phyloP scores from a whole-genome alignment of 2,113 vertebrate species.

The Elephantulus edwardii region DNA sequence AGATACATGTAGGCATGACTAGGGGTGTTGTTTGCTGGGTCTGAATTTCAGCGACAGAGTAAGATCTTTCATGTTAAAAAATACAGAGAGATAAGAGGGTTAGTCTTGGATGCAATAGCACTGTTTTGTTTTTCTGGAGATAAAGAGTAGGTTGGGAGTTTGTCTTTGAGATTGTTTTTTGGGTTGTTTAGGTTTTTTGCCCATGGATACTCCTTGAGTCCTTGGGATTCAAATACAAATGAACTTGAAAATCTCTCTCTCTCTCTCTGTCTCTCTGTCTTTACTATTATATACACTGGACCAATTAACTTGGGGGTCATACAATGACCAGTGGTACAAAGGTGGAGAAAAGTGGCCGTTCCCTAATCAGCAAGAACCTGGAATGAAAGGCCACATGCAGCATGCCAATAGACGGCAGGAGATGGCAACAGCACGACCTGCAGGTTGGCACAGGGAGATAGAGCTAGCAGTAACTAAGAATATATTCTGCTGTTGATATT shows the following conservation, averaged over 20 bases:
- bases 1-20: neutral
- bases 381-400: neutral
- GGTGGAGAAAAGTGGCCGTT: neutral
- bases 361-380: neutral
- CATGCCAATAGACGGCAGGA: neutral
- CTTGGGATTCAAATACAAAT: constrained; percentile 4
- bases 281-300: neutral
- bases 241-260: neutral
- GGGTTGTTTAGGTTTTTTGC: no score
- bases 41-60: neutral
- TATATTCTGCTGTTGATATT: constrained; percentile 38
- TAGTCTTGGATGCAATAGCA: neutral
- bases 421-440: neutral
- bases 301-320: neutral
- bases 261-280: no score
- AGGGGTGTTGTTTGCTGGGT: fast-evolving
- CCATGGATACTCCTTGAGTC: neutral
- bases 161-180: neutral
- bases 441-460: neutral
- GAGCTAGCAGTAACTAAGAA: neutral
- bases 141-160: neutral
- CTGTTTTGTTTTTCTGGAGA: neutral
- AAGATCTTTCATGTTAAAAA: neutral
- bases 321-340: neutral
- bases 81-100: neutral